Conservation (phyloP, 2,888 invertebrate genomes). For the Apamea epomidion region DNA sequence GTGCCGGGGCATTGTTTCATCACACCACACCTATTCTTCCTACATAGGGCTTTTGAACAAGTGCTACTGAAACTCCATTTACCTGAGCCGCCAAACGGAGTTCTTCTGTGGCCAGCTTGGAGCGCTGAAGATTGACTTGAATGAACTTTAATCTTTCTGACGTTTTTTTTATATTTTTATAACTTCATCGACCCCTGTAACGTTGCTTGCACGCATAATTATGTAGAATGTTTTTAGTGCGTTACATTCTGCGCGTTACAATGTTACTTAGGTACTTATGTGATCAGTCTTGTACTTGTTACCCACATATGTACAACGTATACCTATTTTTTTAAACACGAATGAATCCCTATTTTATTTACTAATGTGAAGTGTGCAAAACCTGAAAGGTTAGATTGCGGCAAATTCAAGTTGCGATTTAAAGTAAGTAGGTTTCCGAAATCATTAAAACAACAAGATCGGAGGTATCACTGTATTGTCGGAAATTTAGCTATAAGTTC, state of each 20-base stretch:
- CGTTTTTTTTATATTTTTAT: background rate
- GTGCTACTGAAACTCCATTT: no score
- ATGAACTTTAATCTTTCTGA: no score
- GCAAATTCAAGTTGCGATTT: background rate
- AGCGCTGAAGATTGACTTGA: no score
- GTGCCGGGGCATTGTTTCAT: no score
- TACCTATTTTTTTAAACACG: background rate
- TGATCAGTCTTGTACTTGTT: background rate
- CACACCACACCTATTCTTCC: no score
- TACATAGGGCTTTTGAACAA: no score
- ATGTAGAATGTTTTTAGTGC: background rate
- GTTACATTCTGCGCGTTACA: no score
- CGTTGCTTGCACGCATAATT: background rate
- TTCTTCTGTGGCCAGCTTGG: no score
- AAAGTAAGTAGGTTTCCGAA: background rate
- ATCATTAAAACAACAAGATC: conserved; percentile 62
- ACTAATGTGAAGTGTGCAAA: background rate
- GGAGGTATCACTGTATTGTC: conserved; percentile 83
- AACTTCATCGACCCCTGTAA: background rate
- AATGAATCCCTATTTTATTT: background rate
- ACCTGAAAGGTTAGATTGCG: background rate
- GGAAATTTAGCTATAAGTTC: conserved; percentile 71
- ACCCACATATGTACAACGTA: background rate
- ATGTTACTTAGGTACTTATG: no score
- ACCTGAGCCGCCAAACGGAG: no score